A percentile compares a stretch with the other conserved stretches of the same genome.
Conservation (phyloP, 1,140 invertebrate genomes). For the Orchesella cincta region DNA sequence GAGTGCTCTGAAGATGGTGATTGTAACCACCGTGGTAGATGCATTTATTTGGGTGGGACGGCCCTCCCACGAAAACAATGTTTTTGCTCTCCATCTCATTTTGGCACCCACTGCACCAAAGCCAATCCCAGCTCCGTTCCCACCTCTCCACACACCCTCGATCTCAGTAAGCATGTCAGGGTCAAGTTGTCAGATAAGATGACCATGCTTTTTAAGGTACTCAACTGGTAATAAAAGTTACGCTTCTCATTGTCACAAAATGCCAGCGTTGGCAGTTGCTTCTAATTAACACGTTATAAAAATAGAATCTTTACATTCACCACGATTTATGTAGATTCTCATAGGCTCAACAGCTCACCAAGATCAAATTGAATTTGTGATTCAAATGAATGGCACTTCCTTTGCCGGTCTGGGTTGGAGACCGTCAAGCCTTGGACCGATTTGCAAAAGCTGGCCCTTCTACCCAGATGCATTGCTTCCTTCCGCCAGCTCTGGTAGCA, state of each 20-base stretch:
- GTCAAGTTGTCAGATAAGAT: conserved; percentile 36
- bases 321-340: conserved; percentile 1
- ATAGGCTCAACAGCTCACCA: conserved; percentile 60
- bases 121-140: conserved; percentile 37
- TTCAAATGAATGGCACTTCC: conserved; percentile 78
- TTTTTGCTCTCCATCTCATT: conserved; percentile 85
- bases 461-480: conserved; percentile 28
- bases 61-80: conserved; percentile 79
- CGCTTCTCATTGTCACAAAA: not conserved
- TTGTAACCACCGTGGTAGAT: conserved; percentile 76
- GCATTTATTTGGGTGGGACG: conserved; percentile 75
- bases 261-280: not conserved
- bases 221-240: too few relatives aligned
- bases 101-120: conserved; percentile 72
- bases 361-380: conserved; percentile 79
- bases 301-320: not conserved
- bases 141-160: conserved; percentile 17
- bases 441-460: conserved; percentile 47
- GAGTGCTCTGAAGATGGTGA: conserved; percentile 79
- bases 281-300: too few relatives aligned
- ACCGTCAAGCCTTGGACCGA: conserved; percentile 29
- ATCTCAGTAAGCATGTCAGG: conserved; percentile 39
- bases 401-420: conserved; percentile 84
- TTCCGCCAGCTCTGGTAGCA: not conserved
- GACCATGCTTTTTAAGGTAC: conserved; percentile 44